phyloP scores from a whole-genome alignment of 2,797 vertebrate genomes.

The Oceanodroma leucorhoa region DNA sequence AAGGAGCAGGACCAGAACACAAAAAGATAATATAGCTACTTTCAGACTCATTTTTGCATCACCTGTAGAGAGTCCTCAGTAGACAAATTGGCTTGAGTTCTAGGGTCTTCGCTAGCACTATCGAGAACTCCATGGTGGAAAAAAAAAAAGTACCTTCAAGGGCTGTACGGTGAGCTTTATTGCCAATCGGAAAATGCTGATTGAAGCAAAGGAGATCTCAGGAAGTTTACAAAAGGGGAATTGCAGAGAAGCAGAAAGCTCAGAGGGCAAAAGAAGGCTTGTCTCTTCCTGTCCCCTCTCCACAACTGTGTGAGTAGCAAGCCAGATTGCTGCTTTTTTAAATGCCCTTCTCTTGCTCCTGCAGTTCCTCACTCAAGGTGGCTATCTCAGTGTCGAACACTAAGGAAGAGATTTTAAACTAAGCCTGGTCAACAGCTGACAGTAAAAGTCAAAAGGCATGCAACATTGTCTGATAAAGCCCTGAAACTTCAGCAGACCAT shows the following conservation, averaged over 20 bases:
- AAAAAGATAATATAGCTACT: background rate
- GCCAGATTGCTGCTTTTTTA: background rate
- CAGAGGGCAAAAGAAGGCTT: background rate
- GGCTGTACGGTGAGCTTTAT: background rate
- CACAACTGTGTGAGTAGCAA: background rate
- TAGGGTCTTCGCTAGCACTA: background rate
- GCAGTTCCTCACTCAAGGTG: background rate
- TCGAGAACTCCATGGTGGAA: background rate
- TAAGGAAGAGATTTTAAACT: background rate
- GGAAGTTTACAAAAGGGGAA: background rate
- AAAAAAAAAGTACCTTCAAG: background rate
- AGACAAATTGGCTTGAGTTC: background rate
- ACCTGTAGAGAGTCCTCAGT: no score
- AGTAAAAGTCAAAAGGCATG: background rate
- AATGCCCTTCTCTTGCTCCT: background rate
- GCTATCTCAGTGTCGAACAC: background rate
- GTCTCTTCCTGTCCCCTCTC: background rate
- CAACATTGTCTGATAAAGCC: background rate
- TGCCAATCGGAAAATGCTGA: background rate
- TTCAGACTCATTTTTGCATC: background rate
- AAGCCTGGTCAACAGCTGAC: background rate
- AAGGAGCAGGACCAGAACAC: background rate
- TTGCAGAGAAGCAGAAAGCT: background rate
- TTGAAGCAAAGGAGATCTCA: background rate
- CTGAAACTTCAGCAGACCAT: background rate